phyloP scores from a whole-genome alignment of 2,888 invertebrate genomes.

The Tipula vernalis region DNA sequence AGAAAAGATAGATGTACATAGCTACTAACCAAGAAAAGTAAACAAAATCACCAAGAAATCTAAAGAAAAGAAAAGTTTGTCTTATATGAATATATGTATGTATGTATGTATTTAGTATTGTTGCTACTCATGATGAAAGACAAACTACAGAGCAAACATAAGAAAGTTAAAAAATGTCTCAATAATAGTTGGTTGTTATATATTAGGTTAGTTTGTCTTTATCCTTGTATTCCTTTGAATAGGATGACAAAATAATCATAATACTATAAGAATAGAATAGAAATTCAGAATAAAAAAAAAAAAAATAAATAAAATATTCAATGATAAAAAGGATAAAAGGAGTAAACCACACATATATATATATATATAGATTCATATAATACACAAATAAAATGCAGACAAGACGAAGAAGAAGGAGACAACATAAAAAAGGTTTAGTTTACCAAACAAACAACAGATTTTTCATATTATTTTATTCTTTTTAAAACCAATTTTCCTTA shows the following conservation, averaged over 20 bases:
- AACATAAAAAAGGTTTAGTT: slow-evolving; percentile 7
- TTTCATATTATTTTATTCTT: slow-evolving; percentile 5
- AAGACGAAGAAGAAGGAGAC: not conserved
- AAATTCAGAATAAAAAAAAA: not conserved
- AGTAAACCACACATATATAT: not conserved
- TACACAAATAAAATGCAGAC: not conserved
- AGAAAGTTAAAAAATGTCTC: not conserved
- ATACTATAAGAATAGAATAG: not conserved
- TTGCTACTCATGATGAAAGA: not conserved
- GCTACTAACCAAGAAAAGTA: not conserved
- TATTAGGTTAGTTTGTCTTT: not conserved
- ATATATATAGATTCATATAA: too few species aligned
- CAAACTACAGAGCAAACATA: not conserved
- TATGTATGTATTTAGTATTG: not conserved
- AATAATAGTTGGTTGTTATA: not conserved
- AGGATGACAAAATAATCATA: not conserved
- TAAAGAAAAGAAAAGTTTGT: not conserved
- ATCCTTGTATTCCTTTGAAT: not conserved
- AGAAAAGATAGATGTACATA: not conserved
- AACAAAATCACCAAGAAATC: not conserved
- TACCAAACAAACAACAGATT: slow-evolving; percentile 7
- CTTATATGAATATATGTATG: not conserved
- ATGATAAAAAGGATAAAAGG: not conserved
- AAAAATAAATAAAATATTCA: not conserved
- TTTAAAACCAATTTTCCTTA: slow-evolving; percentile 6